Percentiles rank a stretch among this genome's conserved stretches.
Conservation (phyloP, 2,113 vertebrate species). For the Anthoscopus minutus region DNA sequence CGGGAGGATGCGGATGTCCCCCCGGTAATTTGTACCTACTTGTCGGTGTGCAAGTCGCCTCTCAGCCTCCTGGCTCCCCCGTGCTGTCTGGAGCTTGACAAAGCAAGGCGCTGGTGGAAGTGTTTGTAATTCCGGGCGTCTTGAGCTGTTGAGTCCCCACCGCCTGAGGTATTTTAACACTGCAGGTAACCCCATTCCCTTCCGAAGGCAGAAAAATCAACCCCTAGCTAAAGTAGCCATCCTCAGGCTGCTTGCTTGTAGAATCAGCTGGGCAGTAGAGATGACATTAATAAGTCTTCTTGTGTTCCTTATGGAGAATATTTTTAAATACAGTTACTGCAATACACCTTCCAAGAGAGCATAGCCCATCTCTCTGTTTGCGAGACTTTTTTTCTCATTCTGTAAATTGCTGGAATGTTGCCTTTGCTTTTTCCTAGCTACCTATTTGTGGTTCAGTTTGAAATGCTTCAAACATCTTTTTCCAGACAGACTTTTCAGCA, state of each 20-base stretch:
- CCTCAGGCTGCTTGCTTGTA: background rate
- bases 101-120: background rate
- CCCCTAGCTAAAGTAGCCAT: background rate
- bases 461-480: background rate
- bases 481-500: background rate
- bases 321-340: background rate
- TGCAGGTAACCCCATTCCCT: background rate
- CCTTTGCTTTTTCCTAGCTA: background rate
- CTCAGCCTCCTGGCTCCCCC: background rate
- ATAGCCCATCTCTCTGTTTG: too few relatives aligned
- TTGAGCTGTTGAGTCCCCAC: accelerated
- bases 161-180: accelerated
- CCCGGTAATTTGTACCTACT: accelerated
- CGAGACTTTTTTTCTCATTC: background rate
- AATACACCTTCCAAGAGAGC: accelerated
- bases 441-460: background rate
- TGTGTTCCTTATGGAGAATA: accelerated
- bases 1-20: too few relatives aligned
- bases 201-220: background rate
- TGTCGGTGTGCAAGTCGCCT: accelerated
- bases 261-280: background rate
- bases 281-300: background rate
- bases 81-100: background rate
- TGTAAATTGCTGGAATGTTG: too few relatives aligned
- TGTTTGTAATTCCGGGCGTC: accelerated